Evolutionary conservation across 2,113 vertebrate species (phyloP), one percentile per base, ranked within the genome.

Genomic region (Gymnarchus niloticus): DNA sequence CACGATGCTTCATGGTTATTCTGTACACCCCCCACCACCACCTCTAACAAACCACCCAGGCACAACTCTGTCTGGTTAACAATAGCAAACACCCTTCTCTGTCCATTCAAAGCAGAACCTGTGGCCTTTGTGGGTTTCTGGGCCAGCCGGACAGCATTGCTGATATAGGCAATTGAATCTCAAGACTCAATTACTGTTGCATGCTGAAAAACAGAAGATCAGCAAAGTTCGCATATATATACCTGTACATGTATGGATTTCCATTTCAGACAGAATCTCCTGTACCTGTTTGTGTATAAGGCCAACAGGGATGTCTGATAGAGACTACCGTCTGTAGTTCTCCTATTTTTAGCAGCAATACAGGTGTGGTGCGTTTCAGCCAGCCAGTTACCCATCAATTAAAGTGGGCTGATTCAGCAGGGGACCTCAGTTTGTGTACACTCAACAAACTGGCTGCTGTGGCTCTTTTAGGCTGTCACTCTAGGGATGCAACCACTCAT

Each of bases 351-450:
- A 5, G 14, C 41, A 10, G 77, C 44, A 23, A 1, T 17, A 46
- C 33, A 46, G 77, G 87, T 81, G 56, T 52, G 41, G 80, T 23
- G 81, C 86, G 82, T 28, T n/a, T 65, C 73, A 46, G 49, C 61
- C 86, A 86, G 25, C 61, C 83, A 89, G 90, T 92, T 89, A 90
- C n/a, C 61, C 41, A 80, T 85, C 88, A 89, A 91, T 91, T 88
- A 84, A 81, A 86, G 89, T 82, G 21, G 83, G 87, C 59, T 56
- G 69, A 83, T 85, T 83, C 85, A 84, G 76, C 84, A 48, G 76
- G 49, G 87, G 77, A 49, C 80, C 85, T 77, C 88, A 87, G 87
- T 91, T 88, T 87, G 69, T 83, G 57, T 81, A 46, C 89, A 89
- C 88, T 90, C 86, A 87, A 0, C 56, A 84, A 44, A 46, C n/a